Evolutionary conservation across 2,113 vertebrate genomes (phyloP).

Genomic region (Cryptomyrus ogoouensis): DNA sequence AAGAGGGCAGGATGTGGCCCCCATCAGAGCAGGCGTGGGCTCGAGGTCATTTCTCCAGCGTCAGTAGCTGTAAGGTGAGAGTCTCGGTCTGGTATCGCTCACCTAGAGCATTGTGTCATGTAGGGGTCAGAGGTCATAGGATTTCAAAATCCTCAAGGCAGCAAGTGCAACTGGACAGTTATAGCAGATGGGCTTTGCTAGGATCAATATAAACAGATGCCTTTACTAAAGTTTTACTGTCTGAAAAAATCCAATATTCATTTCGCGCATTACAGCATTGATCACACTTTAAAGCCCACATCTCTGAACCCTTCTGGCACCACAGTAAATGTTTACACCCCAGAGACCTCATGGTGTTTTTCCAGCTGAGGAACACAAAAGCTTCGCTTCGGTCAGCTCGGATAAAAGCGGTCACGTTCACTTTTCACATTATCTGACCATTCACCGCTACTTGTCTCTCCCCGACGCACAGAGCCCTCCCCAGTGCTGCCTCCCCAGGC

Average conservation of each 20-base stretch:
- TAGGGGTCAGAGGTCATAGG: not conserved
- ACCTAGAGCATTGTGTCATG: not conserved
- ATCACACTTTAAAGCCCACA: not conserved
- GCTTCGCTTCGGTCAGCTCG: not conserved
- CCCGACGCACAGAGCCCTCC: conserved; percentile 48
- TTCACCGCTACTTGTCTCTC: conserved; percentile 1
- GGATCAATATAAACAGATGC: conserved; percentile 1
- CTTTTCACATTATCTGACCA: not conserved
- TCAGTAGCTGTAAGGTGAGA: conserved; percentile 17
- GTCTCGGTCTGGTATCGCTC: not conserved
- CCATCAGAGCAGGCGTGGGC: not conserved
- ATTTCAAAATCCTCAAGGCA: conserved; percentile 5
- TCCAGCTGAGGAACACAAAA: not conserved
- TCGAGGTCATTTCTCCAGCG: not conserved
- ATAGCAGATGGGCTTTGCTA: not conserved
- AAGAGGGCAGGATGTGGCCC: not conserved
- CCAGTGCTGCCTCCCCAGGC: conserved; percentile 36
- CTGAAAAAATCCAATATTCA: not conserved
- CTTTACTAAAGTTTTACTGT: not conserved
- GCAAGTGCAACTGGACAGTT: not conserved
- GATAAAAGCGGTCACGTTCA: not conserved
- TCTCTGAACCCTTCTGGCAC: not conserved
- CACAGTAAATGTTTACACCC: not conserved
- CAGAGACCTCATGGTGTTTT: not conserved
- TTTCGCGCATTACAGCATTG: not conserved